Base-by-base conservation (phyloP, 2,797 vertebrate species). In the Pseudochaenichthys georgianus region DNA sequence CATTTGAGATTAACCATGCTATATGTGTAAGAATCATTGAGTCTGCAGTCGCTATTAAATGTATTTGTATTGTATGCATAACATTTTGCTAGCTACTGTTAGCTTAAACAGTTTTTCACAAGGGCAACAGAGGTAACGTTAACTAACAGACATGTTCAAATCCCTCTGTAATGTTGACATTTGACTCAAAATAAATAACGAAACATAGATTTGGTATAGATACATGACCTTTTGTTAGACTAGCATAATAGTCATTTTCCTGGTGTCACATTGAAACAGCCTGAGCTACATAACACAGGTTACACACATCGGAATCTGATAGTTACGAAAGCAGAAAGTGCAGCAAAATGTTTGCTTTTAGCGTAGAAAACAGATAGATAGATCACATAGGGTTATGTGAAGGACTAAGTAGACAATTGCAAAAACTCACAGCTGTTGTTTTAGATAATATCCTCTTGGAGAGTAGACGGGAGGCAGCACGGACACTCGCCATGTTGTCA, bases 401-500 rank as follows among this genome's bases (percentile, higher is more conserved):
- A 1, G 34, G 0, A 28, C 5, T 11, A 3, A 11, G 0, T 11
- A 5, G 28, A 0, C 0, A 28, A 0, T 1, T 12, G 16, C 16
- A 17, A n/a, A 0, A 73, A 89, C 92, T 93, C 28, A 94, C 92
- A 5, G 87, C 13, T 73, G 80, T 90, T 1, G 84, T 69, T 68
- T 84, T 85, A 7, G 78, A 70, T 0, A 93, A 15, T 2, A 73
- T 41, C 73, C 82, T 88, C 75, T 83, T 88, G 15, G 90, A 90
- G 17, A 94, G 87, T 53, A 94, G 81, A 58, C 81, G 59, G 21
- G 92, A 92, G 1, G 87, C 92, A 0, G 73, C 82, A 3, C 89
- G 70, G 0, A 92, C 89, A 77, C 87, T 84, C 73, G 93, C 92
- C 93, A 93, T 94, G 83, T 88, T 91, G 78, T 77, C 82, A 58